Evolutionary conservation across 1,140 invertebrate species (phyloP).

Genomic region (Aleiodes sp.): DNA sequence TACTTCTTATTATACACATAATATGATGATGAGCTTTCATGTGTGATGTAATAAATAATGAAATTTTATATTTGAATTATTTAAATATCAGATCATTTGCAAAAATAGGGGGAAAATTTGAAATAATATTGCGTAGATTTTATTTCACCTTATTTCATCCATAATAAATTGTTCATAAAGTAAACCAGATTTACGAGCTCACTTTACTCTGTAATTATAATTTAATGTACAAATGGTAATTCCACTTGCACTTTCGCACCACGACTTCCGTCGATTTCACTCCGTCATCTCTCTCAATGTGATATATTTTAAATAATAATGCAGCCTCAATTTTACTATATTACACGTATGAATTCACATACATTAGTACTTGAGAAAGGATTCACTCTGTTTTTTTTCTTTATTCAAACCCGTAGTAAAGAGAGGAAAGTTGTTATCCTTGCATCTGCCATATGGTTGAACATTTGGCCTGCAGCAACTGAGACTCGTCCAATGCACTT

Average conservation of each 20-base stretch:
- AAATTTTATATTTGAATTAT: too few species aligned
- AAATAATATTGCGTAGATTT: background rate
- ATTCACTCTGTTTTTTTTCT: conserved; percentile 21
- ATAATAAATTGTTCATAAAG: background rate
- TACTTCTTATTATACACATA: too few species aligned
- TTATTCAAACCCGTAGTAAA: background rate
- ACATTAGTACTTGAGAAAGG: background rate
- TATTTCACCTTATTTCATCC: background rate
- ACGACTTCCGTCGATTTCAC: background rate
- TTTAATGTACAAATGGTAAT: background rate
- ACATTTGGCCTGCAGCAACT: conserved; percentile 3
- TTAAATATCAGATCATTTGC: too few species aligned
- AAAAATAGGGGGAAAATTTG: too few species aligned
- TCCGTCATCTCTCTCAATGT: background rate
- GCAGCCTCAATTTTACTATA: background rate
- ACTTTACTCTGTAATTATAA: background rate
- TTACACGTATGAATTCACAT: background rate
- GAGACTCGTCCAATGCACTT: conserved; percentile 3
- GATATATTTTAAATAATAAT: background rate
- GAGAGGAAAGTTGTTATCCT: conserved; percentile 44
- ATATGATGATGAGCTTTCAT: too few species aligned
- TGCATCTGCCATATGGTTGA: conserved; percentile 24
- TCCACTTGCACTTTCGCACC: background rate
- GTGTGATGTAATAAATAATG: too few species aligned
- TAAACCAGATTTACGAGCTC: background rate